Conservation (phyloP, 2,797 vertebrate genomes). For the Australoheros facetus region DNA sequence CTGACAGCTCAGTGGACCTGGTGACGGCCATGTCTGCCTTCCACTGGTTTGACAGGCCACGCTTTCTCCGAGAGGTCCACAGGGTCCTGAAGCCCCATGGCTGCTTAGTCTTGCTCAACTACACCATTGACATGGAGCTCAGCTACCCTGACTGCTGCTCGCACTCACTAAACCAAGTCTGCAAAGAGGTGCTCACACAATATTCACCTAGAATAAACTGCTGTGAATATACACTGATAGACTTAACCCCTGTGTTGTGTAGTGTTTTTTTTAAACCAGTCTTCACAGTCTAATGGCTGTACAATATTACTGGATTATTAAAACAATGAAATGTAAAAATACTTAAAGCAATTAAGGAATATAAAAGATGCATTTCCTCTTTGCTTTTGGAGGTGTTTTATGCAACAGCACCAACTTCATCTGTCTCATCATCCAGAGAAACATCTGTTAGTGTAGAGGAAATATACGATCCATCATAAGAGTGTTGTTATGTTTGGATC, state of each 20-base stretch:
- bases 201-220: not conserved
- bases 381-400: not conserved
- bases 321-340: not conserved
- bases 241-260: no score
- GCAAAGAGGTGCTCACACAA: constrained; percentile 77
- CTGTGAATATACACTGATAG: not conserved
- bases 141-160: constrained; percentile 71
- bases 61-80: constrained; percentile 80
- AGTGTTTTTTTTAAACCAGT: not conserved
- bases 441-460: not conserved
- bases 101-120: constrained; percentile 83
- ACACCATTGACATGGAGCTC: constrained; percentile 78
- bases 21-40: constrained; percentile 83
- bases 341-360: not conserved
- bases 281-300: not conserved
- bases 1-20: constrained; percentile 79
- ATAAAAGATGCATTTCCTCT: not conserved
- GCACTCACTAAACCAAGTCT: constrained; percentile 74
- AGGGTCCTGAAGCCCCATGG: constrained; percentile 80
- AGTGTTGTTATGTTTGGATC: not conserved
- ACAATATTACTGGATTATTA: not conserved
- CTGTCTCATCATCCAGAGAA: not conserved
- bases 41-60: constrained; percentile 84
- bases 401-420: not conserved
- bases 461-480: not conserved